Evolutionary conservation across 2,888 invertebrate genomes (phyloP).

Genomic region (Rhingia rostrata): DNA sequence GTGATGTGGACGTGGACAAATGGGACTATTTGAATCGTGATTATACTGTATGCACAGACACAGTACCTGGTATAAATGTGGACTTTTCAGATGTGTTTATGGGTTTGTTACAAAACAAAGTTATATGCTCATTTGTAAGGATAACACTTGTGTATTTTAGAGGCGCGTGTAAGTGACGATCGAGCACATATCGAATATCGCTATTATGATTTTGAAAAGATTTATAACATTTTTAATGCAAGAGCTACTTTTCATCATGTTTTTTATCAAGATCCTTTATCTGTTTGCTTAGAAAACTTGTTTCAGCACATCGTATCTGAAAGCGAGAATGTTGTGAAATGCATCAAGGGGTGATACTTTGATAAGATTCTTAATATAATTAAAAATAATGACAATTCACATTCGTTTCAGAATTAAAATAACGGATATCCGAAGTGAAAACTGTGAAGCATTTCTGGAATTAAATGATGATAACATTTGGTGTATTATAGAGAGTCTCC

Average conservation of each 20-base stretch:
- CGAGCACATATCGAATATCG: conserved; percentile 82
- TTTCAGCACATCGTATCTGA: conserved; percentile 12
- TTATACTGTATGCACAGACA: conserved; percentile 78
- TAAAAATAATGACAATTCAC: neutral
- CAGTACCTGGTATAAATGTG: conserved; percentile 71
- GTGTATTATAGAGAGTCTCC: conserved; percentile 8
- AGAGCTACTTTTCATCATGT: conserved; percentile 83
- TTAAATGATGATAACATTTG: conserved; percentile 56
- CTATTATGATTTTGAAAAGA: conserved; percentile 83
- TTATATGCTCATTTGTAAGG: neutral
- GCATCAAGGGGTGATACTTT: conserved; percentile 41
- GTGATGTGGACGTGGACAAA: conserved; percentile 87
- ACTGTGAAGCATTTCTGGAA: conserved; percentile 37
- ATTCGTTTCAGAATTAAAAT: conserved; percentile 41
- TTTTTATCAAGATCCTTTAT: conserved; percentile 83
- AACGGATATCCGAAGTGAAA: conserved; percentile 40
- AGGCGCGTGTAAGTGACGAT: conserved; percentile 77
- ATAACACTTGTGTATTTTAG: conserved; percentile 54
- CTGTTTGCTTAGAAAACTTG: conserved; percentile 43
- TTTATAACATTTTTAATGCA: conserved; percentile 83
- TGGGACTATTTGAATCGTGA: conserved; percentile 88
- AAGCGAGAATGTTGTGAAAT: neutral
- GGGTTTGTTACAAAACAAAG: conserved; percentile 42
- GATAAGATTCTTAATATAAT: neutral
- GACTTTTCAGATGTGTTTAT: conserved; percentile 79